Base-by-base conservation (phyloP, 2,113 vertebrate genomes). In the Petroica traversi region DNA sequence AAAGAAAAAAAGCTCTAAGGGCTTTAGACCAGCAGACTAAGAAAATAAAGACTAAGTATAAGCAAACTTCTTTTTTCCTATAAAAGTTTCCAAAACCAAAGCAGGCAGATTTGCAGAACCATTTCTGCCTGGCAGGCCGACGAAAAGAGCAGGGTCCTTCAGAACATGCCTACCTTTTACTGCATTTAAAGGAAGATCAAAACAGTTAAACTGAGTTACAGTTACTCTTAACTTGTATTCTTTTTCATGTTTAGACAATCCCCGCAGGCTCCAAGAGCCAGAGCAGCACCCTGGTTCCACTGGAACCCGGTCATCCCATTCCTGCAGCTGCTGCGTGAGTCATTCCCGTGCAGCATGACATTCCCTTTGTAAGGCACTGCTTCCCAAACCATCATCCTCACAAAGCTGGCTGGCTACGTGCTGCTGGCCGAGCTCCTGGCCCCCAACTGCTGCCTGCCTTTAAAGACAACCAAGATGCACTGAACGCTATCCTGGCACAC, bases 81-180 rank as follows among this genome's bases (percentile, higher is more conserved):
- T 20, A 59, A 48, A 84, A 57, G 54, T 40, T 77, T 96, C 93
- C 79, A 96, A 97, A 97, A 49, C 67, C 76, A 77, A 86, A 93
- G 64, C 4, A 78, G 67, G 62, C 85, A 85, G 92, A 61, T 59
- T 87, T 82, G 76, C 62, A 80, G 57, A 79, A 61, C 69, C 55
- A 45, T 68, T 95, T 45, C 89, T 2, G 6, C 51, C 89, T 33
- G 49, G 62, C 5, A 8, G 74, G 43, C 59, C 6, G 3, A 66
- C 7, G 67, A 41, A 79, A 81, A 95, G 52, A 59, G 29, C 49
- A 41, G 74, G 67, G 34, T 5, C 80, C 34, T 75, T 58, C 59
- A 62, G 20, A 48, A 76, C 49, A 36, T 26, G 63, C 51, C 72
- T 58, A 51, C 31, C 41, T 83, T 75, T 62, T 45, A 58, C 19